Evolutionary conservation across 2,797 vertebrate species (phyloP), one percentile per base, ranked within the genome.

Genomic region (Poecilia wingei): DNA sequence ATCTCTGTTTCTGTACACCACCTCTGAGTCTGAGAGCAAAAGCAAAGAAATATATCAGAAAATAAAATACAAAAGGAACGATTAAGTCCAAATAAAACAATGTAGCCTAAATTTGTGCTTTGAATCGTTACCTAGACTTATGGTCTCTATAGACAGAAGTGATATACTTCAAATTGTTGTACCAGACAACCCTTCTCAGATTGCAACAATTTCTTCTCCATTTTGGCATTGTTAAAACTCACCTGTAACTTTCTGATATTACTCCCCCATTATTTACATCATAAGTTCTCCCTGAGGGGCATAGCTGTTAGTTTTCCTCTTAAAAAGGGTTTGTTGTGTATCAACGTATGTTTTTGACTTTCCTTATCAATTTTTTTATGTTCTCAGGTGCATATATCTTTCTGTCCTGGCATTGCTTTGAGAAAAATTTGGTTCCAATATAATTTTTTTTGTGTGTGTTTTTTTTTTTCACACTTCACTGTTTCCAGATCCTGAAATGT

Each of bases 1-100:
- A 45, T 97, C 95, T 13, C 94, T 91, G 92, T 95, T 97, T 95
- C 97, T 97, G 95, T 97, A 99, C 70, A 98, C 96, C 89, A 99
- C 94, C 91, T 97, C 96, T 28, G 97, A 95, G 88, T 98, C 98
- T 99, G 95, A 74, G 31, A 72, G 70, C 39, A 45, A 10, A 47
- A 53, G 39, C 71, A 61, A 78, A 72, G 10, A 4, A 41, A 36
- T 2, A 72, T 6, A 47, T 6, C 16, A 31, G 57, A 1, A 5
- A 28, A n/a, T 8, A 33, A 57, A 51, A 20, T 20, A 20, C 18
- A 20, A 49, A 53, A 59, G 31, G 31, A 36, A 3, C 6, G 36
- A 20, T 64, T 36, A 33, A 33, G 14, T 18, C 28, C 0, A 6
- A 33, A 33, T 61, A 33, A 33, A 16, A 61, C 18, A 33, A 33